Evolutionary conservation across 2,888 invertebrate genomes (phyloP).

Genomic region (Aethes cnicana): DNA sequence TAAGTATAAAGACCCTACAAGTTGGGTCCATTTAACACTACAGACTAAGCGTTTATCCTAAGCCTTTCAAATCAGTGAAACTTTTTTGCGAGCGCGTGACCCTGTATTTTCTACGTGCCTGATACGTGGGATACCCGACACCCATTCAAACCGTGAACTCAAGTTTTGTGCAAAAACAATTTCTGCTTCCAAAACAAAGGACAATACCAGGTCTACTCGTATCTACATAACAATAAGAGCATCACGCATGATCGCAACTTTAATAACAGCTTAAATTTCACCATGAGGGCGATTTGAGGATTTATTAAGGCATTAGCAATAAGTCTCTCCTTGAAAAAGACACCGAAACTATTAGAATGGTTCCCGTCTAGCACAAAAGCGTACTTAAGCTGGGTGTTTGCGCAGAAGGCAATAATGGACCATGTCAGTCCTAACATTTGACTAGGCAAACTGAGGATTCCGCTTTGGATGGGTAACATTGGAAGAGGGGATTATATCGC

Average conservation of each 20-base stretch:
- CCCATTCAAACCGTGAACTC: constrained; percentile 6
- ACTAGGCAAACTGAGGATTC: constrained; percentile 61
- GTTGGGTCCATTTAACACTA: no score
- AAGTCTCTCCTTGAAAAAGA: constrained; percentile 21
- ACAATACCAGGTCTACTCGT: background rate
- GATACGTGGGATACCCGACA: background rate
- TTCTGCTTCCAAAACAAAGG: background rate
- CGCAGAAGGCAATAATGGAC: constrained; percentile 73
- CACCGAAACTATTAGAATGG: constrained; percentile 20
- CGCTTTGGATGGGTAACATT: constrained; percentile 12
- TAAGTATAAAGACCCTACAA: no score
- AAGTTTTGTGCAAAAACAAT: constrained; percentile 9
- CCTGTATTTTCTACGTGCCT: constrained; percentile 9
- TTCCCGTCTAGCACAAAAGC: constrained; percentile 43
- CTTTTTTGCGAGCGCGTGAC: constrained; percentile 12
- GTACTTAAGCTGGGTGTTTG: constrained; percentile 66
- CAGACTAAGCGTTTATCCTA: constrained; percentile 7
- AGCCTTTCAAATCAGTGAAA: constrained; percentile 12
- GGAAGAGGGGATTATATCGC: constrained; percentile 5
- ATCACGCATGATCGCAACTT: background rate
- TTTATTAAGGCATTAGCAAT: constrained; percentile 23
- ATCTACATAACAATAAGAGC: background rate
- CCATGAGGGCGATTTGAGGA: constrained; percentile 16
- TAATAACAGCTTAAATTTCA: background rate
- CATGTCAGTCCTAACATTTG: constrained; percentile 68